These are phyloP conservation scores for Drosophila tropicalis DNA, from an alignment of 1,140 invertebrate species.

Conservation along the genomic window DNA sequence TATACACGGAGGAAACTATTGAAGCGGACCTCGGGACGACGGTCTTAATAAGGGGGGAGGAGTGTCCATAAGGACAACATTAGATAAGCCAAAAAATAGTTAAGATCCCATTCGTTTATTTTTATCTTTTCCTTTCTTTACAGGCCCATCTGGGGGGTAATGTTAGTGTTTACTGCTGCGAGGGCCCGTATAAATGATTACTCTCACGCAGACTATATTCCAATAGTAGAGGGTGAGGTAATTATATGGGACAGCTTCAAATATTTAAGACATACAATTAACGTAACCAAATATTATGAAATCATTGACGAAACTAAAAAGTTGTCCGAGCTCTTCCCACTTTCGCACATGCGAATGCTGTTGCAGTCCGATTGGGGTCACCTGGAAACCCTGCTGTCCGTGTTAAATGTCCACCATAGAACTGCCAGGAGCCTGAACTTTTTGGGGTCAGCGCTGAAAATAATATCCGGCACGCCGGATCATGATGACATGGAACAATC, in stretches of 20 bases:
- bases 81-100: background rate
- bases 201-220: background rate
- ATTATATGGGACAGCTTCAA: background rate
- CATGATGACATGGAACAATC: too few species aligned
- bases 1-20: background rate
- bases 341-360: too few species aligned
- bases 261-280: background rate
- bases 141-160: background rate
- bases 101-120: background rate
- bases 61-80: slow-evolving; percentile 2
- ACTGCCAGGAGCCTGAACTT: too few species aligned
- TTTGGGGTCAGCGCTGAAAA: too few species aligned
- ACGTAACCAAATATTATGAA: background rate
- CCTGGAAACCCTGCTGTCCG: too few species aligned
- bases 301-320: background rate
- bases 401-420: too few species aligned
- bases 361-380: too few species aligned
- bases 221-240: background rate
- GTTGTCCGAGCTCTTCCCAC: background rate
- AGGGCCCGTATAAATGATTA: background rate
- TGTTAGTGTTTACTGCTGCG: background rate
- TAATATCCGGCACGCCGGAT: too few species aligned
- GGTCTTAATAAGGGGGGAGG: slow-evolving; percentile 2
- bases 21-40: slow-evolving; percentile 10
- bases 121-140: background rate